A percentile compares a stretch with the other conserved stretches of the same genome.
Evolutionary conservation across 2,113 vertebrate genomes (phyloP).

Genomic region (Dicerorhinus sumatrensis): DNA sequence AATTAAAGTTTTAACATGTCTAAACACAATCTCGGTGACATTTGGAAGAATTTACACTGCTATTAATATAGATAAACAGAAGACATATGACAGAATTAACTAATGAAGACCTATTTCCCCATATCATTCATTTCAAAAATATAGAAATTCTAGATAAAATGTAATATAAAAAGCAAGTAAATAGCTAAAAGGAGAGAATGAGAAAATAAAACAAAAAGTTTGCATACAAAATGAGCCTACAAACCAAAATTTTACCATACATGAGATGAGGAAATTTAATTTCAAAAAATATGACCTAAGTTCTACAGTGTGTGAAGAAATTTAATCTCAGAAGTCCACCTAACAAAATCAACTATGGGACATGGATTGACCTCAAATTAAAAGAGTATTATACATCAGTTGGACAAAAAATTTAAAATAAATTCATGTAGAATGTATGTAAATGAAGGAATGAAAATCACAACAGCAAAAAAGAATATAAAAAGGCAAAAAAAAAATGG

Average conservation of each 20-base stretch:
- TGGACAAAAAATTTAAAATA: conserved; percentile 15
- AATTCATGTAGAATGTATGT: neutral
- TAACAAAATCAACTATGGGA: neutral
- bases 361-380: neutral
- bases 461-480: neutral
- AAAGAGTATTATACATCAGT: neutral
- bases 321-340: neutral
- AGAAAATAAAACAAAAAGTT: neutral
- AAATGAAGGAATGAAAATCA: neutral
- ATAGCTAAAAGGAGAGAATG: neutral
- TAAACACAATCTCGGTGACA: neutral
- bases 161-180: neutral
- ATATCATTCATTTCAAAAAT: neutral
- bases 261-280: neutral
- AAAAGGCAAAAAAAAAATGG: neutral
- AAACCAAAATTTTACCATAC: neutral
- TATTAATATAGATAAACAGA: neutral
- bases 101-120: neutral
- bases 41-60: neutral
- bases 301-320: neutral
- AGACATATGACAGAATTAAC: conserved; percentile 15
- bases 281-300: neutral
- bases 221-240: neutral
- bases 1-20: conserved; percentile 2
- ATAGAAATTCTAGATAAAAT: conserved; percentile 16